These are phyloP conservation scores for Cheirogaleus medius DNA, from an alignment of 2,113 vertebrate species.

Conservation along the genomic window DNA sequence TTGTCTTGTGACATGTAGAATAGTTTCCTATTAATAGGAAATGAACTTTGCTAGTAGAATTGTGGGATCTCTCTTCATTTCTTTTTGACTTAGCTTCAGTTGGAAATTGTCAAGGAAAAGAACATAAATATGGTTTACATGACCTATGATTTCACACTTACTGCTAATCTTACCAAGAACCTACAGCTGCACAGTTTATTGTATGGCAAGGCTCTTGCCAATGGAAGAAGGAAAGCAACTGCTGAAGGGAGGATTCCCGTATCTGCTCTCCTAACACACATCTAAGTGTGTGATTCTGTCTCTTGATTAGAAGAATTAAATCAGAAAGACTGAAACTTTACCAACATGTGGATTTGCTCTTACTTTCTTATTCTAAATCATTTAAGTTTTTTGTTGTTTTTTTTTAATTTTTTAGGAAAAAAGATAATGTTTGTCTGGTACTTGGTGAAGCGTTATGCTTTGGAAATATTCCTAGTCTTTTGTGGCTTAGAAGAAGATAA, in stretches of 20 bases:
- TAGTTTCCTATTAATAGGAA: neutral
- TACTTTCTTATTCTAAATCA: neutral
- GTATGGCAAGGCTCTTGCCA: neutral
- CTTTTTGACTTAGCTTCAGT: slow-evolving; percentile 2
- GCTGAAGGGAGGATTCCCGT: neutral
- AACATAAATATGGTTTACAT: neutral
- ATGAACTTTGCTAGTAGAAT: neutral
- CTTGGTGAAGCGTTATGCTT: neutral
- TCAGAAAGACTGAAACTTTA: neutral
- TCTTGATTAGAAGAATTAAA: neutral
- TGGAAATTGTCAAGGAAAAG: neutral
- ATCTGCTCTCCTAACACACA: neutral
- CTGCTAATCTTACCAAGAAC: neutral
- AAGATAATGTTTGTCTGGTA: neutral
- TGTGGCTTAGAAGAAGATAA: neutral
- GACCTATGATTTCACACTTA: neutral
- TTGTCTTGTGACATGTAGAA: neutral
- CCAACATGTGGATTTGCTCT: neutral
- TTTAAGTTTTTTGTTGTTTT: neutral
- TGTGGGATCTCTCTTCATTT: neutral
- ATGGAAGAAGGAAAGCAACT: neutral
- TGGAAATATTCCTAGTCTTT: neutral
- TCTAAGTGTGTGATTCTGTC: neutral
- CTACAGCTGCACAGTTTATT: neutral
- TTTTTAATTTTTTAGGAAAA: neutral